Evolutionary conservation across 1,140 invertebrate genomes (phyloP), one percentile per base, ranked within the genome.

Genomic region (Drosophila nigromelanica): DNA sequence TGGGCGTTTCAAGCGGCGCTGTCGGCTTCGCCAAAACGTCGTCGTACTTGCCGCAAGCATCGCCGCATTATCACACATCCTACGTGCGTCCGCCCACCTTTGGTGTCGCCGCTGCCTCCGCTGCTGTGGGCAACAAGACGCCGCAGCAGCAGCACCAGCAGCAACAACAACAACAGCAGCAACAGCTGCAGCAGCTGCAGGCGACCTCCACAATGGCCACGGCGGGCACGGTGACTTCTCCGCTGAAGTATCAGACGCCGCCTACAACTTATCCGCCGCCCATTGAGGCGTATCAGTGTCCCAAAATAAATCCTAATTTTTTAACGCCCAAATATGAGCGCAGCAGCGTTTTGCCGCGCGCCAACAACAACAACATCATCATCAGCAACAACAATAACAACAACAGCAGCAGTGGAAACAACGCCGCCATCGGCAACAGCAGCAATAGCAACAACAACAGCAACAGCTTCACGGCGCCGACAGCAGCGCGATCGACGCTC

Each of bases 291-390:
- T 91, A 90, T 71, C 90, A 91, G 14, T 91, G 90, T 61, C 90
- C 90, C 47, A 91, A 91, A 66, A 91, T 91, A 1, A 91, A 91
- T 73, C 90, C 90, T 0, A 91, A 91, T 55, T 91, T 91, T 70
- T 39, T 91, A 11, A 91, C 90, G 37, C 90, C 90, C 15, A 91
- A 91, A 68, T 91, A 91, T 24, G 90, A 91, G 42, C 71, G 90
- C 4, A 76, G 66, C 43, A 78, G 67, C 45, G 64, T 76, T 1
- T 37, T 82, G 47, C 79, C 81, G 24, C 69, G 81, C n/a, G 62
- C 43, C 47, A 80, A 74, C 42, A 76, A 68, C 62, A 73, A 67
- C 43, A 69, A 52, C 73, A 74, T 82, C 73, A 55, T 68, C 60
- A 78, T 71, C 52, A 6, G 61, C 78, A 75, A 0, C 77, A 73